Base-by-base conservation (phyloP, 2,888 invertebrate species). In the Ligdia adustata region DNA sequence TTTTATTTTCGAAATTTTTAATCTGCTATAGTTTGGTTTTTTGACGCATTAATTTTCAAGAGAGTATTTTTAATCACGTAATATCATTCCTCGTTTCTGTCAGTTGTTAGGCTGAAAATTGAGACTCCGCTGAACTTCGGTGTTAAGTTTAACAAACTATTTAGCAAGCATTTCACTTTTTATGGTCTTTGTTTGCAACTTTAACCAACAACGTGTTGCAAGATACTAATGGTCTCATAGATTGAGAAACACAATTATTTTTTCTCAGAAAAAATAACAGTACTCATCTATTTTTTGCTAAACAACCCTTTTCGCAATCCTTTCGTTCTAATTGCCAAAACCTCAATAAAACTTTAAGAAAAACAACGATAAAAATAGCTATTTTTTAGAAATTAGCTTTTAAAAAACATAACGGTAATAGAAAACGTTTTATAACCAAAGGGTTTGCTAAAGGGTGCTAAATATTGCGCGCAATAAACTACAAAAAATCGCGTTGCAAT, bases 231-330 rank as follows among this genome's bases (percentile, higher is more conserved):
- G 4, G 2, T 16, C 3, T 6, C 4, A 22, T n/a, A 7, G n/a
- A 4, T 22, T 22, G 22, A 2, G 3, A 2, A 22, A 22, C 7
- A 16, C 6, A 22, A n/a, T 22, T n/a, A 38, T 0, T 43, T 45
- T 35, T 46, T 26, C 41, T 28, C 9, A 16, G 57, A 52, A 59
- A 46, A 38, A 24, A n/a, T 41, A 57, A 62, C 60, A 42, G 55
- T 60, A 2, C 3, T 3, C 5, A 22, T 7, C n/a, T 18, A 12
- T 35, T 22, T 43, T 52, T 56, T 12, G 3, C 6, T 22, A n/a
- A 29, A 29, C 62, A 79, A 75, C 70, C 72, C 76, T 75, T 82
- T 73, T 35, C 22, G 71, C 75, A 82, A 84, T 66, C 74, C 76
- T 75, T 82, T 73, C 32, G 71, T 67, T 72, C 55, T 76, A 70